Evolutionary conservation across 2,113 vertebrate genomes (phyloP).

Genomic region (Sprattus sprattus): DNA sequence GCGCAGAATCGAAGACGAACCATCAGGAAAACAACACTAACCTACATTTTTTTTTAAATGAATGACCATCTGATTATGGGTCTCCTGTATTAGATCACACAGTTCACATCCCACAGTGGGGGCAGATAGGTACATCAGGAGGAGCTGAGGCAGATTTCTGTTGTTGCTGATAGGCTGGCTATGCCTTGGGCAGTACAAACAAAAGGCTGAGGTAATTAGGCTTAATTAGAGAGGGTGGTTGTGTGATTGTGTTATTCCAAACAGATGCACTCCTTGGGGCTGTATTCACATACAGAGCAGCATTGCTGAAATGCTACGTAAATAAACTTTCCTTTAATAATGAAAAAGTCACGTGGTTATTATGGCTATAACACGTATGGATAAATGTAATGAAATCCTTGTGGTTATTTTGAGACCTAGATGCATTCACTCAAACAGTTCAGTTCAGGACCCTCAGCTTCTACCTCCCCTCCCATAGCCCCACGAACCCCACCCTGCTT

Average conservation of each 20-base stretch:
- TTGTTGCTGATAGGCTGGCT: slow-evolving; percentile 39
- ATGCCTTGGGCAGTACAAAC: slow-evolving; percentile 43
- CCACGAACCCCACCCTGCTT: too few species aligned
- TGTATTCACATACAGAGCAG: slow-evolving; percentile 12
- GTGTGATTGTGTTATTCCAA: slow-evolving; percentile 48
- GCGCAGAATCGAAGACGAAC: not conserved
- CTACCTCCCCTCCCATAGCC: too few species aligned
- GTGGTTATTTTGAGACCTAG: not conserved
- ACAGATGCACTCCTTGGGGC: slow-evolving; percentile 58
- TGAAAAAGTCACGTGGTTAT: not conserved
- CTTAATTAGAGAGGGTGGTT: slow-evolving; percentile 59
- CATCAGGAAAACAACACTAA: not conserved
- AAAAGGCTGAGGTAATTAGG: slow-evolving; percentile 60
- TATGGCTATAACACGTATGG: not conserved
- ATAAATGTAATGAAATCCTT: not conserved
- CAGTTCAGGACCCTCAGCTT: too few species aligned
- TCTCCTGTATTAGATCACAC: not conserved
- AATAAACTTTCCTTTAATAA: not conserved
- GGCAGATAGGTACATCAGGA: not conserved
- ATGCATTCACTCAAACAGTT: not conserved
- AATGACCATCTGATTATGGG: not conserved
- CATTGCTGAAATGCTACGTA: not conserved
- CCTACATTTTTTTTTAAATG: not conserved
- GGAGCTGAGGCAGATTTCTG: not conserved
- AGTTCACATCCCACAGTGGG: not conserved